Evolutionary conservation across 1,140 invertebrate species (phyloP), one percentile per base, ranked within the genome.

Genomic region (Hypothenemus hampei): DNA sequence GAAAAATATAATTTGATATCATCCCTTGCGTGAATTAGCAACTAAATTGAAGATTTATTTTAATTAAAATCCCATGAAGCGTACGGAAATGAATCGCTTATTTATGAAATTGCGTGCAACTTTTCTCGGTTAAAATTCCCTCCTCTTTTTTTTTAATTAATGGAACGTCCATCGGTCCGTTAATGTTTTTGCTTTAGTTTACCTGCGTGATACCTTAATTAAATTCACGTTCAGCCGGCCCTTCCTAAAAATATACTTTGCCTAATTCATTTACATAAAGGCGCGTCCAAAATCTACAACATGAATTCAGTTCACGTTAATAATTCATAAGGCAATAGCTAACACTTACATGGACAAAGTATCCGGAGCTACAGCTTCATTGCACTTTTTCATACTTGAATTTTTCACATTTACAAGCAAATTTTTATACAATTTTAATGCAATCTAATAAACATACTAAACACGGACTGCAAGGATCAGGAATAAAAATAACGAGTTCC

Each of bases 61-160:
- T 41, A 41, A 41, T 41, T 19, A 41, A 37, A 37, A 41, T 3
- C 39, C 39, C 39, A 16, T 37, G 35, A 16, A 37, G 35, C 35
- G 35, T 13, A 41, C 20, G 39, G 39, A 22, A 41, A 41, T 21
- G 20, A 41, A 41, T 41, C 39, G 39, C 39, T 41, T 41, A 41
- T 41, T 41, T 41, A 41, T 21, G 39, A 45, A 45, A 45, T 29
- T 45, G 43, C 43, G 43, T 45, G 43, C 43, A 45, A 45, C 43
- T 29, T 45, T 45, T 31, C 16, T 13, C 19, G 15, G 23, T 29
- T 18, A 15, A 13, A 45, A 45, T 21, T 41, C 22, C 39, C 39
- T 29, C 36, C 11, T 37, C 16, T 43, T 43, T 13, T 36, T 36
- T 36, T 45, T 26, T 26, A 45, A 45, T 29, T 45, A 45, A 45